Evolutionary conservation across 2,113 vertebrate species (phyloP), one percentile per base, ranked within the genome.

Genomic region (Pelvicachromis taeniatus): DNA sequence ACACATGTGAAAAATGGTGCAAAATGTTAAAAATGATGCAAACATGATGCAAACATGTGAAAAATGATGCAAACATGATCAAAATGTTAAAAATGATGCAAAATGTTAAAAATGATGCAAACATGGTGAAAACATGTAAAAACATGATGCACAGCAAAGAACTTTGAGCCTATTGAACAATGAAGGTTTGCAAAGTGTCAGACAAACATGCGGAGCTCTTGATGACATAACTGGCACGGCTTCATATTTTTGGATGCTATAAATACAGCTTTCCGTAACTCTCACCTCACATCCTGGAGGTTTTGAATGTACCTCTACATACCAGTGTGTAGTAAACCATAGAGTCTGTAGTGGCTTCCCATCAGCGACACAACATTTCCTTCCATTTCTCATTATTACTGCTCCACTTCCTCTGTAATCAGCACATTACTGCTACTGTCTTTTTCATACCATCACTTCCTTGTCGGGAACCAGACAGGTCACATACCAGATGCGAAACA

Each of bases 401-500:
- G 42, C 70, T 31, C 26, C 45, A 75, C 19, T 50, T 50, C 70
- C 26, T 52, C 3, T 17, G 55, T 55, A 33, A 9, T n/a, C 6
- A 33, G 70, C 70, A 52, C 17, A 31, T 14, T n/a, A 29, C 16
- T 35, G 52, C 48, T 75, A 83, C 55, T 58, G 84, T 85, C 86
- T 89, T 73, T 68, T 48, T n/a, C 26, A 89, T 68, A 65, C 31
- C 84, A 33, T 45, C 77, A 81, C 50, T 91, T 88, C 81, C 21
- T 11, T 21, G 58, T 33, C 13, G 50, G 54, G 55, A 90, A 86
- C 84, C 85, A 88, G 84, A 83, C 85, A 79, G 84, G 54, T 42
- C 77, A 88, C 87, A 91, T 89, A 73, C 82, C 78, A 82, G 75
- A 35, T 56, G 82, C 61, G 58, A 73, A 92, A 83, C 35, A 86